These are phyloP conservation scores for Drosophila mimica DNA, from an alignment of 2,888 invertebrate species.

Conservation along the genomic window DNA sequence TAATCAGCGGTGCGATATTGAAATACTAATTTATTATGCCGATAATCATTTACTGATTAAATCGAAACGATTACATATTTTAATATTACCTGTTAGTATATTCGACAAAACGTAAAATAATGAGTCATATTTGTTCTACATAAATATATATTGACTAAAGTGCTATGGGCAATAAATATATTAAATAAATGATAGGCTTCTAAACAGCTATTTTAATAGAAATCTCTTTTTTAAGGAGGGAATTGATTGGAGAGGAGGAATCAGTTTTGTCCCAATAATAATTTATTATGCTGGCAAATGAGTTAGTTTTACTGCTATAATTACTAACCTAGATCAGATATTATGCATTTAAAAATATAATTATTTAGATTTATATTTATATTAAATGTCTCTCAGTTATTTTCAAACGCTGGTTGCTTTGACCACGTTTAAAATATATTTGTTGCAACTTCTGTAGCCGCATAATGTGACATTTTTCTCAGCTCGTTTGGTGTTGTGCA, in stretches of 20 bases:
- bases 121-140: not conserved
- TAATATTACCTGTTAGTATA: not conserved
- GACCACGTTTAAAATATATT: constrained; percentile 52
- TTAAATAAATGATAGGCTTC: not conserved
- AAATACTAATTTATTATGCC: constrained; percentile 16
- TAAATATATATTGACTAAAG: not conserved
- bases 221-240: not conserved
- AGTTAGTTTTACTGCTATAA: not conserved
- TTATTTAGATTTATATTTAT: not conserved
- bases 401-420: constrained; percentile 21
- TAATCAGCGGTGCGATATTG: constrained; percentile 23
- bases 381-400: not conserved
- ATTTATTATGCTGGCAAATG: not conserved
- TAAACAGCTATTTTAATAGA: not conserved
- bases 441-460: constrained; percentile 57
- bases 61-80: constrained; percentile 11
- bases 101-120: not conserved
- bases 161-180: not conserved
- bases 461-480: constrained; percentile 75
- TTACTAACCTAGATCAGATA: not conserved
- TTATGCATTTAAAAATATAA: not conserved
- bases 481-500: constrained; percentile 45
- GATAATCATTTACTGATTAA: constrained; percentile 24
- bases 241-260: not conserved
- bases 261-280: not conserved